Evolutionary conservation across 2,797 vertebrate genomes (phyloP).

Genomic region (Fundulus diaphanus): DNA sequence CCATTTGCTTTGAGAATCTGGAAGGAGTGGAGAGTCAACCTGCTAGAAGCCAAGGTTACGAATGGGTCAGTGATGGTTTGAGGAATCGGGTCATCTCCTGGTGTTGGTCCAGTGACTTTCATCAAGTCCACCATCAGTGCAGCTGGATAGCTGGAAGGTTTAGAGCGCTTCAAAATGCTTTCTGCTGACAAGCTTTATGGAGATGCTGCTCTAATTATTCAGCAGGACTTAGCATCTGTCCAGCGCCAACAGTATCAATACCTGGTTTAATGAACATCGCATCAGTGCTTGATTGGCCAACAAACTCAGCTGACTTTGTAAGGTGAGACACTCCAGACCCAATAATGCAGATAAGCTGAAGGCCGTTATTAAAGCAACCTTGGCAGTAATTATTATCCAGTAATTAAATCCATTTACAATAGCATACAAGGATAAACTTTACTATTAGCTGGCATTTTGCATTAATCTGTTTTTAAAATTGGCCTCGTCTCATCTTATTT

Average conservation of each 20-base stretch:
- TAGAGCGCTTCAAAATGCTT: neutral
- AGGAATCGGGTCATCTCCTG: neutral
- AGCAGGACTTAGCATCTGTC: neutral
- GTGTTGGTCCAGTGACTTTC: neutral
- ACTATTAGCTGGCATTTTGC: neutral
- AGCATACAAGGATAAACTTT: neutral
- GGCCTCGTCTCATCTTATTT: no score
- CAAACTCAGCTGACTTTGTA: neutral
- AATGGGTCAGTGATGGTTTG: no score
- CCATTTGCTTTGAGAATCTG: neutral
- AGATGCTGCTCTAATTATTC: neutral
- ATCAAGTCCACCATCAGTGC: neutral
- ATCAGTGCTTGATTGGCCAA: neutral
- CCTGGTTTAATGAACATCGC: neutral
- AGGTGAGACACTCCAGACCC: neutral
- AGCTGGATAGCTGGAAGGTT: neutral
- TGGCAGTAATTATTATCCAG: no score
- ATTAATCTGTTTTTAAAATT: neutral
- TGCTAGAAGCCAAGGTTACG: neutral
- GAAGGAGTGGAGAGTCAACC: neutral
- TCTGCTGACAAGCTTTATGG: neutral
- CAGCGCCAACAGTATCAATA: neutral
- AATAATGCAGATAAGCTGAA: neutral
- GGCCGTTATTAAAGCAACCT: no score
- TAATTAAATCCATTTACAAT: neutral